A percentile compares a stretch with the other conserved stretches of the same genome.
Conservation (phyloP, 2,113 vertebrate genomes). For the Myxocyprinus asiaticus region DNA sequence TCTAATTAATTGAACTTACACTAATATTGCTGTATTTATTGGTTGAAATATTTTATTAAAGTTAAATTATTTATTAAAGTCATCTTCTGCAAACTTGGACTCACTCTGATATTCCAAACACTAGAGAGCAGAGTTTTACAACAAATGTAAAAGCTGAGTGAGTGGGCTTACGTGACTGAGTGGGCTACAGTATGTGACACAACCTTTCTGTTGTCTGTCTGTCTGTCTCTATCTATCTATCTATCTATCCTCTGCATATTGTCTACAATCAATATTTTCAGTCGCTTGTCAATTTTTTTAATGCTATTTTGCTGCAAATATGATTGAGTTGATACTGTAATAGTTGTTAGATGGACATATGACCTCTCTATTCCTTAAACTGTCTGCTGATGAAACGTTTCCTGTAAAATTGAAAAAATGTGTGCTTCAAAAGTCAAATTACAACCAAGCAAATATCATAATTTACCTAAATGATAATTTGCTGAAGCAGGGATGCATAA, state of each 20-base stretch:
- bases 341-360: background rate
- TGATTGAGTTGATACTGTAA: background rate
- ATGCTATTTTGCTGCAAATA: background rate
- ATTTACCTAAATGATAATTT: slow-evolving; percentile 39
- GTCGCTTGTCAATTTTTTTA: background rate
- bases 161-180: background rate
- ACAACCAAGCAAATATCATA: background rate
- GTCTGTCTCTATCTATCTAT: no score
- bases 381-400: background rate
- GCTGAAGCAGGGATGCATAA: slow-evolving; percentile 29
- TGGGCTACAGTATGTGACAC: no score
- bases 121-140: slow-evolving; percentile 66
- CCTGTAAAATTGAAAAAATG: background rate
- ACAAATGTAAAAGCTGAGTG: slow-evolving; percentile 13
- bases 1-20: no score
- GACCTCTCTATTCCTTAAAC: background rate
- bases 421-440: background rate
- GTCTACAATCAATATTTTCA: background rate
- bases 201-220: no score
- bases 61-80: no score
- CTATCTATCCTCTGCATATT: background rate
- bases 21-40: no score
- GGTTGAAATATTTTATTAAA: no score
- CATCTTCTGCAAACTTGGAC: background rate
- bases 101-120: slow-evolving; percentile 52